A percentile compares a stretch with the other conserved stretches of the same genome.
Evolutionary conservation across 2,797 vertebrate species (phyloP).

Genomic region (Enteromius argenteus): DNA sequence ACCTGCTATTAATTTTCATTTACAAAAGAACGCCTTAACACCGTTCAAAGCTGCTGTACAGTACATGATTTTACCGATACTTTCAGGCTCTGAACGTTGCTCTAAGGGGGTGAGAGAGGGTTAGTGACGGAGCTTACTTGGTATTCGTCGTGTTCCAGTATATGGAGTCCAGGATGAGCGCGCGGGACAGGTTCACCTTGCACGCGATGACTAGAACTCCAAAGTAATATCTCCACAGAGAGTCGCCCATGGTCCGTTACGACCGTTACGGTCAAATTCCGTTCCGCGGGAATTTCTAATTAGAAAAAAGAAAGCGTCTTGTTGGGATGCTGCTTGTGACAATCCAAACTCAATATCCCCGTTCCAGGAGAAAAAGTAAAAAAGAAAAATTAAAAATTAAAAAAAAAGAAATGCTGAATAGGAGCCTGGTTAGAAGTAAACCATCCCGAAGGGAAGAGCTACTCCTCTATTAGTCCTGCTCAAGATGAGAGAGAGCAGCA

Average conservation of each 20-base stretch:
- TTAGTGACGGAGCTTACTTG: slow-evolving; percentile 83
- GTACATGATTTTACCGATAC: not conserved
- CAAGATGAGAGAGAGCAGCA: slow-evolving; percentile 42
- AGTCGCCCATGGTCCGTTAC: slow-evolving; percentile 86
- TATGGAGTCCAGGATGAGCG: slow-evolving; percentile 95
- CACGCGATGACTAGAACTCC: slow-evolving; percentile 92
- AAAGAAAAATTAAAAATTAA: slow-evolving; percentile 13
- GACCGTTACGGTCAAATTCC: slow-evolving; percentile 75
- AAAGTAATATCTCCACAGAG: slow-evolving; percentile 94
- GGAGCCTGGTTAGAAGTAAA: slow-evolving; percentile 61
- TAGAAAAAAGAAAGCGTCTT: slow-evolving; percentile 51
- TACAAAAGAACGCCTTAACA: not conserved
- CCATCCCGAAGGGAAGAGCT: slow-evolving; percentile 71
- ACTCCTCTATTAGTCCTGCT: slow-evolving; percentile 61
- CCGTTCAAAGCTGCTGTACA: not conserved
- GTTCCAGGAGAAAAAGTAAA: slow-evolving; percentile 59
- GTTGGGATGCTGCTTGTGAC: slow-evolving; percentile 46
- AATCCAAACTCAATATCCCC: slow-evolving; percentile 72
- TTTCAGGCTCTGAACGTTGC: not conserved
- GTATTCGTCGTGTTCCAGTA: slow-evolving; percentile 99
- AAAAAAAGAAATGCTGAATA: slow-evolving; percentile 15
- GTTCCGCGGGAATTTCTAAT: slow-evolving; percentile 51
- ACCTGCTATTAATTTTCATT: slow-evolving; percentile 34
- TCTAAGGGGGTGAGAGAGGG: slow-evolving; percentile 3
- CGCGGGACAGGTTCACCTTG: slow-evolving; percentile 90